Conservation (phyloP, 2,113 vertebrate genomes). For the Upupa epops region DNA sequence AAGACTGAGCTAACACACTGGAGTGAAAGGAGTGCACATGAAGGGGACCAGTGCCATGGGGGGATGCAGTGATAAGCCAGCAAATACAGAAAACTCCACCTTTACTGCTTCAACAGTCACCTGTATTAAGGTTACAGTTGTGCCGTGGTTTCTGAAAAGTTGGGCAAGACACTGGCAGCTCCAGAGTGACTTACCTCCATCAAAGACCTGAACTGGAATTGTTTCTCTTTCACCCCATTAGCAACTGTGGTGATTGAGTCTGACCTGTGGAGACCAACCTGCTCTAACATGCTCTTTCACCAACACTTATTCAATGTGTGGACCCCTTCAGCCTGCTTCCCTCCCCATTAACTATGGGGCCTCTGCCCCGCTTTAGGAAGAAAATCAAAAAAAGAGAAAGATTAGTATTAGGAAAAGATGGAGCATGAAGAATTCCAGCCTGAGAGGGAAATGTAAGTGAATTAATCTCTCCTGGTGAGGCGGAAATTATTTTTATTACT, state of each 20-base stretch:
- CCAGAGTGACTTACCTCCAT: neutral
- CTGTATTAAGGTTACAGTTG: neutral
- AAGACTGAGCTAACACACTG: neutral
- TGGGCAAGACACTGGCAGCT: neutral
- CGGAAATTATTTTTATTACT: conserved; percentile 60
- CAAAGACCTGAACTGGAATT: neutral
- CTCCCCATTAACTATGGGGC: neutral
- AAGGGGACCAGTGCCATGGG: neutral
- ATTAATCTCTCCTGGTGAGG: conserved; percentile 58
- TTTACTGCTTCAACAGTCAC: neutral
- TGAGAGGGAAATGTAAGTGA: conserved; percentile 29
- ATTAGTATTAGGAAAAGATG: conserved; percentile 30
- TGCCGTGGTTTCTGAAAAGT: neutral
- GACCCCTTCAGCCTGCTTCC: neutral
- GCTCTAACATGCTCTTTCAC: neutral
- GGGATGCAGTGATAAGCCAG: neutral
- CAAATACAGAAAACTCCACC: neutral
- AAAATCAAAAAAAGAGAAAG: neutral
- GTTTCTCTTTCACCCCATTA: neutral
- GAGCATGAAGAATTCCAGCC: conserved; percentile 35
- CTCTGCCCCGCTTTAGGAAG: neutral
- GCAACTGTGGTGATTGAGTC: neutral
- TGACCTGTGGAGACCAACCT: neutral
- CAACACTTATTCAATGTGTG: neutral
- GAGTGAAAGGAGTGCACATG: neutral